Evolutionary conservation across 2,113 vertebrate species (phyloP).

Genomic region (Xenotilapia caudafasciata): DNA sequence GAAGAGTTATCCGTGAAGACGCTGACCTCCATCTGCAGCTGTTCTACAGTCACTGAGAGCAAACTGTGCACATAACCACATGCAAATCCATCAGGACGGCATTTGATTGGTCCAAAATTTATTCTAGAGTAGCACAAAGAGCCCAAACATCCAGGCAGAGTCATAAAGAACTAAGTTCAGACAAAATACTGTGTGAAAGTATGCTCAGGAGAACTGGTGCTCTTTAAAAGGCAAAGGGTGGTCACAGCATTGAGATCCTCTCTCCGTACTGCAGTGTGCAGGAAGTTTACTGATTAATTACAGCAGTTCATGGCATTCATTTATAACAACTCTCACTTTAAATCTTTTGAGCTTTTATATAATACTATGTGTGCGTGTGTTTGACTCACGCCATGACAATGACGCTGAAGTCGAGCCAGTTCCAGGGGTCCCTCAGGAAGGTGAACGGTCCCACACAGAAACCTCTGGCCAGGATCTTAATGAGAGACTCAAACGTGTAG

Average conservation of each 20-base stretch:
- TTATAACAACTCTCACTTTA: neutral
- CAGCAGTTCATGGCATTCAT: neutral
- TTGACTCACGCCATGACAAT: slow-evolving; percentile 97
- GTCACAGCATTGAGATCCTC: neutral
- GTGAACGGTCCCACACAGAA: slow-evolving; percentile 95
- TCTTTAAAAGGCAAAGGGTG: neutral
- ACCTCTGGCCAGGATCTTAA: slow-evolving; percentile 94
- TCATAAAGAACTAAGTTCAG: neutral
- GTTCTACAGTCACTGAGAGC: neutral
- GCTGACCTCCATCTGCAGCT: neutral
- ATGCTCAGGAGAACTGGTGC: neutral
- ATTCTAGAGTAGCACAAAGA: neutral
- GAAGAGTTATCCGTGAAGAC: neutral
- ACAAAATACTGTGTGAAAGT: neutral
- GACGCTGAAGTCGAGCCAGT: slow-evolving; percentile 98
- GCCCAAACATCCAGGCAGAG: neutral
- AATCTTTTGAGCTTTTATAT: neutral
- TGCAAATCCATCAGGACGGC: neutral
- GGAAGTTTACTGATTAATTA: neutral
- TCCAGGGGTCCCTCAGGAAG: slow-evolving; percentile 97
- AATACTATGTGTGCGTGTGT: neutral
- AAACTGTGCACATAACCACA: neutral
- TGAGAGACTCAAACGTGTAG: slow-evolving; percentile 96
- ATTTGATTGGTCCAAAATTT: neutral
- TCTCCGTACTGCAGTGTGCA: neutral